Evolutionary conservation across 2,797 vertebrate species (phyloP), one percentile per base, ranked within the genome.

Genomic region (Atherinosoma microstoma): DNA sequence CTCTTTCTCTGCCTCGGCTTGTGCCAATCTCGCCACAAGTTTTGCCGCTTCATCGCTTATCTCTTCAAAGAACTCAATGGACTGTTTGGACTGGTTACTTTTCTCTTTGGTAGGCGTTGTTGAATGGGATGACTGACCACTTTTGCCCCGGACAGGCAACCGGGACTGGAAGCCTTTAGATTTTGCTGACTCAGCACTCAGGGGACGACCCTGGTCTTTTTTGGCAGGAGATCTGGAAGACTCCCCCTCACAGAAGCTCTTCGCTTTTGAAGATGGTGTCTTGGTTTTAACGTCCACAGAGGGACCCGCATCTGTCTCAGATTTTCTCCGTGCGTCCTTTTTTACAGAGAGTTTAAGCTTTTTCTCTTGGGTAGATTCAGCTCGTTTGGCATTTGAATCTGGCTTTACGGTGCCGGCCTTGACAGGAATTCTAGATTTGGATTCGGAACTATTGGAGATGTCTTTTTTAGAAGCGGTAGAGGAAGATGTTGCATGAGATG

Each of bases 31-130:
- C 67, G 97, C 96, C 82, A 98, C 97, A 88, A 98, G 91, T 88
- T 98, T 99, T 87, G 97, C 97, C 63, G 98, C 97, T 94, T 99
- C 97, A 5, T 98, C 96, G 4, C 96, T 97, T 94, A 99, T 98
- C 92, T 98, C 97, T 90, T 98, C 96, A 93, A 97, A 98, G 92
- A 97, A 98, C 75, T 97, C 97, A 89, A 97, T 91, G 59, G 97
- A 96, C 86, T 96, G 94, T 93, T 96, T 97, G 74, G 93, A 95
- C 79, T 94, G 87, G 84, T 96, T 94, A 90, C 93, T 94, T 94
- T 95, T 97, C 82, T 96, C 95, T 92, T 94, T 96, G 34, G 94
- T 92, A 80, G 95, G 91, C 76, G 94, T 92, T 73, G 96, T 85
- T 53, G 92, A 70, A 34, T 87, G 87, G 45, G 88, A 73, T 34